These are phyloP conservation scores for Mesochorus sp. DNA, from an alignment of 2,888 invertebrate species.

Conservation along the genomic window DNA sequence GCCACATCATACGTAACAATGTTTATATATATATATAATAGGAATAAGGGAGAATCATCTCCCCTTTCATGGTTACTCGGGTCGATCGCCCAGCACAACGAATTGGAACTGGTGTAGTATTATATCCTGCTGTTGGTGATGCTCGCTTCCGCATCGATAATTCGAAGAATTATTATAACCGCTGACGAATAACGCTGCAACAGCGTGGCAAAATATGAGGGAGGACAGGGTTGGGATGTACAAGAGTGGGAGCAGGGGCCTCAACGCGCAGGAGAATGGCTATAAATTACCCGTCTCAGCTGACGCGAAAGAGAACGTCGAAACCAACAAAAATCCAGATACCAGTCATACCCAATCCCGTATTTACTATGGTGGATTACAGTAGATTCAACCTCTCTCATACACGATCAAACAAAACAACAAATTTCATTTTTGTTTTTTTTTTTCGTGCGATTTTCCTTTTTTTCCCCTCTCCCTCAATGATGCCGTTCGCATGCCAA, in stretches of 20 bases:
- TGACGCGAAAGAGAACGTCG: not conserved
- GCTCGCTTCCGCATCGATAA: conserved; percentile 52
- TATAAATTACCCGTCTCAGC: conserved; percentile 34
- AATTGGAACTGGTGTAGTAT: conserved; percentile 38
- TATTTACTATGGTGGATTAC: not conserved
- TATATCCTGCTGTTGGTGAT: conserved; percentile 17
- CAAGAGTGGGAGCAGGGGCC: not conserved
- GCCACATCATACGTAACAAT: not conserved
- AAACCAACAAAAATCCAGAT: not conserved
- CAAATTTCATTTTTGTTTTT: no score
- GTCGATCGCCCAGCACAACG: conserved; percentile 39
- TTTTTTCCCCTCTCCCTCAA: no score
- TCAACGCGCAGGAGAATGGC: not conserved
- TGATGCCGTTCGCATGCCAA: conserved; percentile 6
- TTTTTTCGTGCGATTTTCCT: no score
- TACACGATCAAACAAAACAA: not conserved
- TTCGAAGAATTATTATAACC: conserved; percentile 58
- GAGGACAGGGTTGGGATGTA: not conserved
- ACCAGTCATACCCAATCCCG: not conserved
- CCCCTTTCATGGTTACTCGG: conserved; percentile 36
- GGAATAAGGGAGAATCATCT: conserved; percentile 16
- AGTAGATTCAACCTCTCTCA: not conserved
- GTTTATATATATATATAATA: not conserved
- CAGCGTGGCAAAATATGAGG: conserved; percentile 22
- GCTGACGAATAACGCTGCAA: conserved; percentile 42